phyloP scores from a whole-genome alignment of 2,113 vertebrate genomes.

The Eulemur macaco region DNA sequence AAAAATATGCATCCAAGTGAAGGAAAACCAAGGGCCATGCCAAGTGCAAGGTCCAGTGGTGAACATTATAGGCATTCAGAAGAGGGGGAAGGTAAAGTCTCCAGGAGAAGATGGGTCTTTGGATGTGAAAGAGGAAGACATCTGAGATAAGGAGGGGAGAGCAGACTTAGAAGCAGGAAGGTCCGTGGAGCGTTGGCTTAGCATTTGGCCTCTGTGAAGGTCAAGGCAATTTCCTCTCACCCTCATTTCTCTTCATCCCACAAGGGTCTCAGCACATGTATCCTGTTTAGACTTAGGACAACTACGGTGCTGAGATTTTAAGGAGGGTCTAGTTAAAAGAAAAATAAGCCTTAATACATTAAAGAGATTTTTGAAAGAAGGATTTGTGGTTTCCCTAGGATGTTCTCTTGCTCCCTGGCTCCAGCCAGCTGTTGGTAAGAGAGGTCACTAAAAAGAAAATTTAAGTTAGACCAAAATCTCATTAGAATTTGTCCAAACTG shows the following conservation, averaged over 20 bases:
- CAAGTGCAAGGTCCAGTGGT: background rate
- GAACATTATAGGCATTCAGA: background rate
- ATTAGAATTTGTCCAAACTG: constrained; percentile 14
- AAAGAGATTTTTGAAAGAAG: background rate
- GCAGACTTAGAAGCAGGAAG: background rate
- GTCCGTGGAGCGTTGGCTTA: background rate
- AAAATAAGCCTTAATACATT: background rate
- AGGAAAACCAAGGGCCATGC: background rate
- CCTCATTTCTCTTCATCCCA: background rate
- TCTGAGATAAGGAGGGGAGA: background rate
- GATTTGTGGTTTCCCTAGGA: constrained; percentile 47
- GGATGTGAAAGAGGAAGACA: background rate
- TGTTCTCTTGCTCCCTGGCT: constrained; percentile 13
- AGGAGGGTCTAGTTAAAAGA: background rate
- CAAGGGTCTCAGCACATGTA: background rate
- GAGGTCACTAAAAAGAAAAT: constrained; percentile 40
- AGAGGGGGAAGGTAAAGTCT: background rate
- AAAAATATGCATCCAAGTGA: background rate
- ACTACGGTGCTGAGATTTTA: background rate
- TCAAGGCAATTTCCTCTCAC: background rate
- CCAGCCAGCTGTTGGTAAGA: constrained; percentile 23
- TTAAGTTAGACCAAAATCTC: constrained; percentile 12
- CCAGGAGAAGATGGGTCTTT: background rate
- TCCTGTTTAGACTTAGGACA: background rate
- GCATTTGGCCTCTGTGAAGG: background rate